Conservation (phyloP, 1,140 invertebrate species). For the Drosophila pectinifera region DNA sequence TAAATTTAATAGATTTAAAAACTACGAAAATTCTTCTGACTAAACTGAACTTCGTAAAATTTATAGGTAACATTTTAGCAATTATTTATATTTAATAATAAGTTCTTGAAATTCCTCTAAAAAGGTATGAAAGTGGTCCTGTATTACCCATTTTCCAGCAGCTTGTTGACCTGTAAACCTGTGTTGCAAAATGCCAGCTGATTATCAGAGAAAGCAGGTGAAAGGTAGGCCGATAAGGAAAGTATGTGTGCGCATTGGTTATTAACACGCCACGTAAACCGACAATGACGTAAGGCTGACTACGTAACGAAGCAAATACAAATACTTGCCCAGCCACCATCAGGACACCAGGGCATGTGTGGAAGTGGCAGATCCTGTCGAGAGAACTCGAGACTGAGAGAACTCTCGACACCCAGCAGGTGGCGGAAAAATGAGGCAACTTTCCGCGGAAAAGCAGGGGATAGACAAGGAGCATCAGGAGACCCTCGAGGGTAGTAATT, state of each 20-base stretch:
- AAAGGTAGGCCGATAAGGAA: constrained; percentile 7
- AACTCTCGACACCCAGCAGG: constrained; percentile 42
- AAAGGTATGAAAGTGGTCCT: background rate
- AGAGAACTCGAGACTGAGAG: constrained; percentile 8
- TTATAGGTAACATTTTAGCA: background rate
- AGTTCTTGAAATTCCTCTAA: too few relatives aligned
- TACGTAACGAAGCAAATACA: constrained; percentile 49
- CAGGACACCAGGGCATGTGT: constrained; percentile 8
- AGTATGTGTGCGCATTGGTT: constrained; percentile 32
- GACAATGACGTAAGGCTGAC: constrained; percentile 52
- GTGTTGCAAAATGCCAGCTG: constrained; percentile 43
- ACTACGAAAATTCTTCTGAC: too few relatives aligned
- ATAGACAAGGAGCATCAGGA: background rate
- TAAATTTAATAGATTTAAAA: too few relatives aligned
- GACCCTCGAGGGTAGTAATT: constrained; percentile 19
- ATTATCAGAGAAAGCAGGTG: constrained; percentile 6
- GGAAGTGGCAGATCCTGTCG: constrained; percentile 34
- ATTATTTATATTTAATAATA: too few relatives aligned
- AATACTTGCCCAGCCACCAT: background rate
- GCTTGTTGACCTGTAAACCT: constrained; percentile 23
- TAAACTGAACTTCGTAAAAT: too few relatives aligned
- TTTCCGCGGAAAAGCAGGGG: constrained; percentile 16
- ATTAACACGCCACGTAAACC: constrained; percentile 57
- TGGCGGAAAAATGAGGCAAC: constrained; percentile 21
- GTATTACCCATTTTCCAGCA: background rate